Evolutionary conservation across 23 tunicate species (phyloP), one percentile per base, ranked within the genome.

Genomic region (Phallusia fumigata): DNA sequence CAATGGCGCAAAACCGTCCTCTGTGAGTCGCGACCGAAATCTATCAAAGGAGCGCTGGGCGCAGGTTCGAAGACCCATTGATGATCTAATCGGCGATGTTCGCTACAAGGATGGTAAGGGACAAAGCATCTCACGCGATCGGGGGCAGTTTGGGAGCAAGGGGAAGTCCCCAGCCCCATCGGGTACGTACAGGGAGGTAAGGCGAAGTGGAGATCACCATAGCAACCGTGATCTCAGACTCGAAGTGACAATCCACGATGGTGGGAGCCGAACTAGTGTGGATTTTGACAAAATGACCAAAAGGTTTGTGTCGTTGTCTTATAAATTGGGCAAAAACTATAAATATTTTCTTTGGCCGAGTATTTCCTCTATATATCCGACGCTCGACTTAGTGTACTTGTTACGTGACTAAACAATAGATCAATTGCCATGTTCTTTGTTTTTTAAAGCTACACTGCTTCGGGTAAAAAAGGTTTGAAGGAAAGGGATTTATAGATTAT

Each of bases 241-340:
- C 69, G 69, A 58, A 24, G 69, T 58, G 69, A 58, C 69, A 24
- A 58, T 58, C 28, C 69, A 58, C 13, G 69, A 58, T 24, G 47
- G 47, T 40, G 47, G 47, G 8, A 58, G 16, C 16, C 28, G 69
- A 58, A 24, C 69, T 1, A 58, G 16, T 58, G 69, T 58, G 28
- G 69, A 58, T 58, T 58, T 21, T 58, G 69, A 58, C 11, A 58
- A 58, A 58, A 40, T 40, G 47, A 58, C 58, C 15, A 51, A 58
- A 58, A 58, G 69, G 69, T 58, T 40, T n/a, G n/a, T n/a, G n/a
- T n/a, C n/a, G n/a, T n/a, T n/a, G n/a, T n/a, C n/a, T n/a, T n/a
- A n/a, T n/a, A n/a, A n/a, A n/a, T n/a, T n/a, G n/a, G n/a, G n/a
- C n/a, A n/a, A n/a, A n/a, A n/a, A n/a, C n/a, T n/a, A n/a, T n/a